These are phyloP conservation scores for Epizoanthus fatuus DNA, from an alignment of 92 coral and sea anemone genomes.

Conservation along the genomic window DNA sequence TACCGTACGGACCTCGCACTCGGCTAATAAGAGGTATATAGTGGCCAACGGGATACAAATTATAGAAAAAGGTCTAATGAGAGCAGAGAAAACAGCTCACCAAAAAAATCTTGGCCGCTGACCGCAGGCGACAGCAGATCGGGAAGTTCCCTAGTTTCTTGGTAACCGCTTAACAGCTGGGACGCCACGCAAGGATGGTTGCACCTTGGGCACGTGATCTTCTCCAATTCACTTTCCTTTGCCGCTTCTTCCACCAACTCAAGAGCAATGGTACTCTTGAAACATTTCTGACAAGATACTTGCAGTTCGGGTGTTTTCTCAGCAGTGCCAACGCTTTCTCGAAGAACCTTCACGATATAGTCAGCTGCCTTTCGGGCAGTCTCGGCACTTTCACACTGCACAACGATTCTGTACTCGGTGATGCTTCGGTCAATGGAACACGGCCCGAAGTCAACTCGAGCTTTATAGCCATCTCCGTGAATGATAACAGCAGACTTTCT, in stretches of 20 bases:
- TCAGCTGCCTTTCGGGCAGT: conserved; percentile 26
- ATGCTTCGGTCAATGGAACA: conserved; percentile 63
- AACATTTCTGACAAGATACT: conserved; percentile 67
- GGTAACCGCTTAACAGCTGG: conserved; percentile 66
- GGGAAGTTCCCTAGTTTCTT: conserved; percentile 48
- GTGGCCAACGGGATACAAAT: background rate
- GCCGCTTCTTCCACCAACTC: conserved; percentile 46
- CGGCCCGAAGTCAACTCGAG: conserved; percentile 77
- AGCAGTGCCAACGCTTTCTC: background rate
- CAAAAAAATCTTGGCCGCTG: background rate
- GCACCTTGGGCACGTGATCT: conserved; percentile 62
- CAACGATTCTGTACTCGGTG: conserved; percentile 65
- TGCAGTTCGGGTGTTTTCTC: conserved; percentile 1
- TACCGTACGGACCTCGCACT: too few relatives aligned
- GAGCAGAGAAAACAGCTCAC: background rate
- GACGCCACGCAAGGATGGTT: conserved; percentile 21
- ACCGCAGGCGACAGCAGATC: conserved; percentile 29
- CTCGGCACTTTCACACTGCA: conserved; percentile 47
- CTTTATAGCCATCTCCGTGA: conserved; percentile 53
- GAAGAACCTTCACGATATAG: conserved; percentile 26
- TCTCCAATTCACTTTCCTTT: conserved; percentile 15
- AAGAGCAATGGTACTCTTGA: conserved; percentile 59
- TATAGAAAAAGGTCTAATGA: background rate
- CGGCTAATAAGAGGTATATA: too few relatives aligned
- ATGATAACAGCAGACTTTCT: conserved; percentile 60